These are phyloP conservation scores for Sebastiscus albofasciatus DNA, from an alignment of 2,797 vertebrate genomes.

Conservation along the genomic window DNA sequence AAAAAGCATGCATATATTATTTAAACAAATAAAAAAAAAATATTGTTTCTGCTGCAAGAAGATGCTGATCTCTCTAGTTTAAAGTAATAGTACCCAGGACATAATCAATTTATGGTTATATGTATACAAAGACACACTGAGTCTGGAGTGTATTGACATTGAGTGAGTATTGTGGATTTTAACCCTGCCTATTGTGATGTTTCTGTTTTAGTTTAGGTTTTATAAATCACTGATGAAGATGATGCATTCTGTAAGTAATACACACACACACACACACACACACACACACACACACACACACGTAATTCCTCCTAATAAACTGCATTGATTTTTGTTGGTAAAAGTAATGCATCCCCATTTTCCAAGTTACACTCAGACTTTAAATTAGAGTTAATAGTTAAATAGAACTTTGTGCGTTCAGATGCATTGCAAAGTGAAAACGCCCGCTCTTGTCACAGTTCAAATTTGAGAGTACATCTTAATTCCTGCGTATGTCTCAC, in stretches of 20 bases:
- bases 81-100: neutral
- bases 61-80: too few species aligned
- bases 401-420: neutral
- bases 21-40: neutral
- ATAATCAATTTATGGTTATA: neutral
- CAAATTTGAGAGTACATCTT: neutral
- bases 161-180: neutral
- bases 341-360: neutral
- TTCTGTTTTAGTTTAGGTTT: slow-evolving; percentile 51
- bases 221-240: slow-evolving; percentile 47
- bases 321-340: neutral
- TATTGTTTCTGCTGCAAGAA: too few species aligned
- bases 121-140: neutral
- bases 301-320: neutral
- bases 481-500: neutral
- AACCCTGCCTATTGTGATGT: neutral
- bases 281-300: neutral
- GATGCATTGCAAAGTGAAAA: neutral
- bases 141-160: neutral
- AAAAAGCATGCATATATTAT: neutral
- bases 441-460: too few species aligned
- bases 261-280: neutral
- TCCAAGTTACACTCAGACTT: neutral
- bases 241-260: slow-evolving; percentile 42
- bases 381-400: neutral